Evolutionary conservation across 2,888 invertebrate genomes (phyloP).

Genomic region (Petrolisthes cinctipes): DNA sequence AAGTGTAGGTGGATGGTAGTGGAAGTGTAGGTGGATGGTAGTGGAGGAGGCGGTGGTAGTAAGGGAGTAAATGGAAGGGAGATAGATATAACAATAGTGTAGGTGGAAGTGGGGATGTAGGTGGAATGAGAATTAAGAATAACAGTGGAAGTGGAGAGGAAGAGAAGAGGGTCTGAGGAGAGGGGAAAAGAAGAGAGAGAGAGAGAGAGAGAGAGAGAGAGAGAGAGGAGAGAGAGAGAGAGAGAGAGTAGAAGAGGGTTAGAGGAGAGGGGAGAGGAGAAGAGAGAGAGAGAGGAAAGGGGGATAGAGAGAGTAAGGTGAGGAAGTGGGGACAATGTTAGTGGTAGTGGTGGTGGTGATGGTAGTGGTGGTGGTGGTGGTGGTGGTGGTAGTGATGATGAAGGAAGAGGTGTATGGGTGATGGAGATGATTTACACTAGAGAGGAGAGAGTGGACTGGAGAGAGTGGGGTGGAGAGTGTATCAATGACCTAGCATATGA

Average conservation of each 20-base stretch:
- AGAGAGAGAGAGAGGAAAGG: too few relatives aligned
- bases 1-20: not conserved
- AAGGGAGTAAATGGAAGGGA: not conserved
- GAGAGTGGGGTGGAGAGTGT: not conserved
- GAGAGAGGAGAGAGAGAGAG: constrained; percentile 7
- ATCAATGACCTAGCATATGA: not conserved
- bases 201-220: constrained; percentile 9
- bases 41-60: not conserved
- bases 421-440: too few relatives aligned
- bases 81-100: not conserved
- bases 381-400: not conserved
- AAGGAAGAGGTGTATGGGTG: not conserved
- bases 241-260: not conserved
- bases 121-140: not conserved
- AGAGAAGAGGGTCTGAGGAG: not conserved
- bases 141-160: not conserved
- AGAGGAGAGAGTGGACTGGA: too few relatives aligned
- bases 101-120: not conserved
- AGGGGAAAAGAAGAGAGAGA: not conserved
- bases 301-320: too few relatives aligned
- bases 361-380: not conserved
- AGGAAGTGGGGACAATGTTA: too few relatives aligned
- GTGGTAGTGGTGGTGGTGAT: not conserved
- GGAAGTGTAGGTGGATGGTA: not conserved
- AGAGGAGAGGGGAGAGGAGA: too few relatives aligned